Percentiles rank a stretch among this genome's conserved stretches.
Conservation (phyloP, 2,888 invertebrate genomes). For the Dilophus febrilis region DNA sequence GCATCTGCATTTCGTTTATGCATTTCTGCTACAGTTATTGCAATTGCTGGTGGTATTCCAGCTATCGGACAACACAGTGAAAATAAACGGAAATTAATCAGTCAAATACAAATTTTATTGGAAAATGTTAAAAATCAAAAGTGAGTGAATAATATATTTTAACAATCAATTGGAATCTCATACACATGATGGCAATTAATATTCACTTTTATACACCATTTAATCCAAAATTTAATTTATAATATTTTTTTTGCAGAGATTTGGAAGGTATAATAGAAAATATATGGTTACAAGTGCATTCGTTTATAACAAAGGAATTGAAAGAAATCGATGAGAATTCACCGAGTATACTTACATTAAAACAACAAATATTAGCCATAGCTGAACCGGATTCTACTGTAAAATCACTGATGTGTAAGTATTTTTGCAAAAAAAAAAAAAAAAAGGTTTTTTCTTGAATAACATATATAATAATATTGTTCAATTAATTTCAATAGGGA, state of each 20-base stretch:
- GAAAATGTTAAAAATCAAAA: constrained; percentile 20
- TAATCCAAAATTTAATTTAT: no score
- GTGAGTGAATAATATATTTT: no score
- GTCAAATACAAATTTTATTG: constrained; percentile 24
- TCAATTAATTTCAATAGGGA: constrained; percentile 16
- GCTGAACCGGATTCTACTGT: constrained; percentile 22
- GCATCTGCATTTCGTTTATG: constrained; percentile 22
- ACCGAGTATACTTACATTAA: constrained; percentile 18
- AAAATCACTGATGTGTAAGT: constrained; percentile 23
- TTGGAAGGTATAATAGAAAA: constrained; percentile 20
- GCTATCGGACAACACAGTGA: constrained; percentile 26
- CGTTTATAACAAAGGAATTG: constrained; percentile 19
- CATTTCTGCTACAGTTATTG: constrained; percentile 22
- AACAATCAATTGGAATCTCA: neutral
- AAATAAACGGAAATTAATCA: constrained; percentile 20
- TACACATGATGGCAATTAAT: neutral
- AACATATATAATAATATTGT: neutral
- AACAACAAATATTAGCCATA: constrained; percentile 22
- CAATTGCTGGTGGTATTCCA: constrained; percentile 23
- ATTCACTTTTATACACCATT: neutral
- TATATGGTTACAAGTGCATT: constrained; percentile 25
- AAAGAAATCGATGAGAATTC: constrained; percentile 18
- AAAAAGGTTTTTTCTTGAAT: neutral
- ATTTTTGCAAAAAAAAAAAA: neutral
- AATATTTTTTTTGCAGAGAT: constrained; percentile 13